Percentiles rank a stretch among this genome's conserved stretches.
Conservation (phyloP, 1,140 invertebrate genomes). For the Hycleus phaleratus region DNA sequence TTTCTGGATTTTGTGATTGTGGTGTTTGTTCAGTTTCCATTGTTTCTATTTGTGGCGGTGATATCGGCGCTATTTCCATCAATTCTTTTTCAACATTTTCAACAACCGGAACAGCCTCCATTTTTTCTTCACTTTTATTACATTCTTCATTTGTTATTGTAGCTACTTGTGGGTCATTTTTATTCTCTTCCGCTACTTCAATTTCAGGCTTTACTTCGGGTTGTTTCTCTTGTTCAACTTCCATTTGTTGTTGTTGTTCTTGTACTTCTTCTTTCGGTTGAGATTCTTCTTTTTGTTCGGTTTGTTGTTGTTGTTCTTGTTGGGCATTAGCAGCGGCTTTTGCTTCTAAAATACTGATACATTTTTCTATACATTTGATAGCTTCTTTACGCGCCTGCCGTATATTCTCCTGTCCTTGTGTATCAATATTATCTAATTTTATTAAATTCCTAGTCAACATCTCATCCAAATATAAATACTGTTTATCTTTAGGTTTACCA, state of each 20-base stretch:
- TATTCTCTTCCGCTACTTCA: background rate
- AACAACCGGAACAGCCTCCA: constrained; percentile 7
- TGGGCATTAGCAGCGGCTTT: constrained; percentile 50
- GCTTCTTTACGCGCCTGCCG: constrained; percentile 76
- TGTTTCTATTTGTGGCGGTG: background rate
- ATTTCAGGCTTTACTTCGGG: background rate
- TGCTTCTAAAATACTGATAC: constrained; percentile 73
- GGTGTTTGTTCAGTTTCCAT: background rate
- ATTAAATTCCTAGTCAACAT: constrained; percentile 89
- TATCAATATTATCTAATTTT: constrained; percentile 86
- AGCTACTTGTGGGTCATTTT: constrained; percentile 7
- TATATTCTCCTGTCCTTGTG: constrained; percentile 83
- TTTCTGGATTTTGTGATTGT: background rate
- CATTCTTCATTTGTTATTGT: constrained; percentile 1
- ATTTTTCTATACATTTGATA: constrained; percentile 79
- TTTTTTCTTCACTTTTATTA: constrained; percentile 2
- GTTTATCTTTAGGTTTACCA: constrained; percentile 69
- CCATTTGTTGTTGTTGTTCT: constrained; percentile 4
- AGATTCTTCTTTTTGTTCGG: background rate
- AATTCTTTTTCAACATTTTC: background rate
- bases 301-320: background rate
- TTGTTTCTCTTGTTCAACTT: constrained; percentile 1
- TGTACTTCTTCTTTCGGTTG: background rate
- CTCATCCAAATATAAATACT: constrained; percentile 85
- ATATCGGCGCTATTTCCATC: background rate